Evolutionary conservation across 2,113 vertebrate genomes (phyloP).

Genomic region (Gila orcuttii): DNA sequence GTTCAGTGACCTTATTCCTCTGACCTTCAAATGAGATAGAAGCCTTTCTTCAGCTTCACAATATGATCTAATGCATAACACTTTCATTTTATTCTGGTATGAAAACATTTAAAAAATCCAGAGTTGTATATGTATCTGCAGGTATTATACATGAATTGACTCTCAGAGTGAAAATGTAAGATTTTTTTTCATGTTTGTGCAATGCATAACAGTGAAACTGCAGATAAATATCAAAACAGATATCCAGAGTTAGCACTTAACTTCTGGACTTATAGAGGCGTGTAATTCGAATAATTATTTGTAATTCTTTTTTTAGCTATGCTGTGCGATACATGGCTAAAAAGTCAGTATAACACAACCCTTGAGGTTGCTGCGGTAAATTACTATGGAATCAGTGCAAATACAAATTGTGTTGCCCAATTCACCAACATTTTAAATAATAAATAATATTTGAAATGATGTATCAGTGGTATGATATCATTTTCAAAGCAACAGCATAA

Average conservation of each 20-base stretch:
- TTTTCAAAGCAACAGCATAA: too few relatives aligned
- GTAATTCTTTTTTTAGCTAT: neutral
- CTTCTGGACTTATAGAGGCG: neutral
- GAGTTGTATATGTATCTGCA: neutral
- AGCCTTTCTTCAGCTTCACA: neutral
- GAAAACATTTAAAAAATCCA: neutral
- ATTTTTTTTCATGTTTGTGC: neutral
- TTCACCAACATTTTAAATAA: neutral
- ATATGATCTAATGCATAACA: neutral
- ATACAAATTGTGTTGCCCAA: neutral
- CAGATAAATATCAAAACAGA: neutral
- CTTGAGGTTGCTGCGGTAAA: too few relatives aligned
- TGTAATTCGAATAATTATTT: neutral
- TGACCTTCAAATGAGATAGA: slow-evolving; percentile 12
- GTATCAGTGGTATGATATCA: too few relatives aligned
- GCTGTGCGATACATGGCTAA: neutral
- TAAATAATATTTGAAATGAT: neutral
- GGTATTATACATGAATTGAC: neutral
- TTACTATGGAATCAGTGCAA: neutral
- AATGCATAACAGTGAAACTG: neutral
- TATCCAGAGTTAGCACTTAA: neutral
- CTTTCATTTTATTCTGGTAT: neutral
- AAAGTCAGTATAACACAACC: neutral
- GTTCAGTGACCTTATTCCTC: slow-evolving; percentile 2
- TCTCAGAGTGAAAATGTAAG: neutral